Conservation (phyloP, 2,797 vertebrate genomes). For the Dendrocincla tyrannina region DNA sequence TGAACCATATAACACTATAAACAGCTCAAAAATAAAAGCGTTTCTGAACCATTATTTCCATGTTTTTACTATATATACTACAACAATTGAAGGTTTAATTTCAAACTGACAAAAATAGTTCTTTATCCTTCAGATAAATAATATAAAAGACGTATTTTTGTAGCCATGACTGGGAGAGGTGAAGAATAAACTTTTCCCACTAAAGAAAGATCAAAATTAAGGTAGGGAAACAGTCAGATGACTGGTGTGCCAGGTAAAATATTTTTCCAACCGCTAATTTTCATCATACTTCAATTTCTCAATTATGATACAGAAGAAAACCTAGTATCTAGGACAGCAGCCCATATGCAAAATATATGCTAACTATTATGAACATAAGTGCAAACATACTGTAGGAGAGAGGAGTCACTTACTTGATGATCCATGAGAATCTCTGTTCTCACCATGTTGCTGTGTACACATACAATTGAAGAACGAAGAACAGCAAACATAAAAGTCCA, state of each 20-base stretch:
- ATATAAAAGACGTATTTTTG: background rate
- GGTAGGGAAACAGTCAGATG: background rate
- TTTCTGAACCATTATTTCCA: background rate
- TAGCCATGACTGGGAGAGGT: background rate
- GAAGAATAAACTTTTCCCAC: background rate
- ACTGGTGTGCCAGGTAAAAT: background rate
- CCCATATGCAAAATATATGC: background rate
- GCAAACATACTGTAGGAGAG: conserved; percentile 48
- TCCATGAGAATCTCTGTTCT: conserved; percentile 88
- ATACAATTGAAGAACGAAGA: conserved; percentile 72
- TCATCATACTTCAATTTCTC: background rate
- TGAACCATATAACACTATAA: background rate
- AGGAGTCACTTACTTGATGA: conserved; percentile 87
- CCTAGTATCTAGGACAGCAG: background rate
- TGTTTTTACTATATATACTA: background rate
- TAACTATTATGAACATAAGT: background rate
- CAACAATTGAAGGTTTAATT: background rate
- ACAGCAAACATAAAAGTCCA: conserved; percentile 77
- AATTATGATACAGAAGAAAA: background rate
- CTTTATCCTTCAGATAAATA: background rate
- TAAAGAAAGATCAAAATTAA: background rate
- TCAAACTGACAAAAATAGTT: background rate
- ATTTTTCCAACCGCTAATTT: background rate
- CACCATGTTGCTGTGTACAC: conserved; percentile 85
- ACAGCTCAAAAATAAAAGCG: background rate